These are phyloP conservation scores for Fistularia commersonii DNA, from an alignment of 2,797 vertebrate species.

Conservation along the genomic window DNA sequence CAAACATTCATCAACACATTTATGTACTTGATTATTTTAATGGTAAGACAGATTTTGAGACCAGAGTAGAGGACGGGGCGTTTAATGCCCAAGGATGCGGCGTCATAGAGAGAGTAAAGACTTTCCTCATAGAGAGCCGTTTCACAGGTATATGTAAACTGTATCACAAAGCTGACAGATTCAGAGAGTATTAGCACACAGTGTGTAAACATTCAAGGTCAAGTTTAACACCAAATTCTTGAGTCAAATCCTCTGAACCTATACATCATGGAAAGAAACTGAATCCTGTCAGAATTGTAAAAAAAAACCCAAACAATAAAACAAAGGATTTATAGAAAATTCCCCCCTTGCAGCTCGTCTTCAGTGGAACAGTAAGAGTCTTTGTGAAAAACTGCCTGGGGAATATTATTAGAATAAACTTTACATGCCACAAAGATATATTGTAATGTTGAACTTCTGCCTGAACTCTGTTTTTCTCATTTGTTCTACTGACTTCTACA, in stretches of 20 bases:
- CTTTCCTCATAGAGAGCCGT: conserved; percentile 21
- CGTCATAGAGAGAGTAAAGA: conserved; percentile 27
- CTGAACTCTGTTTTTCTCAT: too few relatives aligned
- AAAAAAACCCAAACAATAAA: too few relatives aligned
- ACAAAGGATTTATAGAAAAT: too few relatives aligned
- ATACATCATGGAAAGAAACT: conserved; percentile 26
- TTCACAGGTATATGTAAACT: conserved; percentile 61
- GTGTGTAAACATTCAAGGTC: conserved; percentile 47
- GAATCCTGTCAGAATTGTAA: conserved; percentile 8
- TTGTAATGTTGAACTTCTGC: too few relatives aligned
- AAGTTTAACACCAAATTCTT: conserved; percentile 38
- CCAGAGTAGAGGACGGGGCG: conserved; percentile 2
- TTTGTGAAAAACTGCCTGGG: too few relatives aligned
- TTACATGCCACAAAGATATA: too few relatives aligned
- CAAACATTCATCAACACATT: too few relatives aligned
- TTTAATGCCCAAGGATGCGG: conserved; percentile 3
- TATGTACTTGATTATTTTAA: too few relatives aligned
- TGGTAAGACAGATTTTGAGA: not conserved
- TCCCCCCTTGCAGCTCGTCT: too few relatives aligned
- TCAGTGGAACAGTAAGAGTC: too few relatives aligned
- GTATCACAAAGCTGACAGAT: conserved; percentile 68
- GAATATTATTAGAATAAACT: too few relatives aligned
- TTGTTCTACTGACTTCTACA: too few relatives aligned
- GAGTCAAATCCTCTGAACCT: conserved; percentile 28
- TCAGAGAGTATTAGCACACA: conserved; percentile 36